A percentile compares a stretch with the other conserved stretches of the same genome.
phyloP scores from a whole-genome alignment of 92 coral and sea anemone species.

The Hydrozoanthus gracilis region DNA sequence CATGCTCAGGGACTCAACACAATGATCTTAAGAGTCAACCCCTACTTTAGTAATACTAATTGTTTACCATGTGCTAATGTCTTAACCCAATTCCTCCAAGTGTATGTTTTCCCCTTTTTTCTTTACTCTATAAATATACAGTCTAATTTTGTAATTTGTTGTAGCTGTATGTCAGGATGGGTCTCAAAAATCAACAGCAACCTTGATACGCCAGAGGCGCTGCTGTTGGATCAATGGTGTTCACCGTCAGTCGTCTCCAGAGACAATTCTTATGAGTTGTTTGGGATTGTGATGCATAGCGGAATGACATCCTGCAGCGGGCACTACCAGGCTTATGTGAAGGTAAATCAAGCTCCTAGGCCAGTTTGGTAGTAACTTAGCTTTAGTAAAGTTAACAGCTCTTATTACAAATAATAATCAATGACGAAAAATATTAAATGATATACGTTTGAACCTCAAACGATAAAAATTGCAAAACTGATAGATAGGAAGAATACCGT shows the following conservation, averaged over 20 bases:
- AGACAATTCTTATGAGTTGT: constrained; percentile 69
- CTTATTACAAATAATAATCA: too few relatives aligned
- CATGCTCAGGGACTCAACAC: too few relatives aligned
- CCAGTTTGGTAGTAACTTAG: background rate
- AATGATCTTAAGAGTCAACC: too few relatives aligned
- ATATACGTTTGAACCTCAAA: too few relatives aligned
- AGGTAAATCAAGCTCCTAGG: constrained; percentile 39
- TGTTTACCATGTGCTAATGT: too few relatives aligned
- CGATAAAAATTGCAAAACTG: too few relatives aligned
- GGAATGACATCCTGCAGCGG: constrained; percentile 99
- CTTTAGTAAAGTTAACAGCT: too few relatives aligned
- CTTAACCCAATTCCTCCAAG: too few relatives aligned
- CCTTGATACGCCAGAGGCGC: constrained; percentile 86
- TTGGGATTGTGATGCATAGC: constrained; percentile 98
- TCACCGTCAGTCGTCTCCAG: constrained; percentile 65
- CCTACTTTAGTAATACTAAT: too few relatives aligned
- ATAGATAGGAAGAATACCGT: too few relatives aligned
- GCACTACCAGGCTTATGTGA: constrained; percentile 93
- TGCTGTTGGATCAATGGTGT: constrained; percentile 90
- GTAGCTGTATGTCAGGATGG: constrained; percentile 52
- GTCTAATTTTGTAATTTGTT: background rate
- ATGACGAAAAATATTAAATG: too few relatives aligned
- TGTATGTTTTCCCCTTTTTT: too few relatives aligned
- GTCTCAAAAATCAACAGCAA: constrained; percentile 93
- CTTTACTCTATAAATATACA: background rate